Evolutionary conservation across 1,140 invertebrate genomes (phyloP).

Genomic region (Amyelois transitella): DNA sequence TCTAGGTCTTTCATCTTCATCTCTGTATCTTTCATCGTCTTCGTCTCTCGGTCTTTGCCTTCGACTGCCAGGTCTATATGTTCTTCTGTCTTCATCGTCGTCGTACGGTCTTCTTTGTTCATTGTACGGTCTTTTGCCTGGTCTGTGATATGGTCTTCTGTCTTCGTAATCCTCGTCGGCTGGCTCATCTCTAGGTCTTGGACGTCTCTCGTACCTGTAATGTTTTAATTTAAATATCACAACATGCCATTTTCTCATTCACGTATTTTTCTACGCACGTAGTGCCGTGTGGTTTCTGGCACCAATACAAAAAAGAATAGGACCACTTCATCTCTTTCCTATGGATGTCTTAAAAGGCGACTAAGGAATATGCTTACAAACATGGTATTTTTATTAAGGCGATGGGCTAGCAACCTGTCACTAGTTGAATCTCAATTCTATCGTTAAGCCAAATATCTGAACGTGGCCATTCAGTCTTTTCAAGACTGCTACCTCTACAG

Average conservation of each 20-base stretch:
- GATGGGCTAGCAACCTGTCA: too few relatives aligned
- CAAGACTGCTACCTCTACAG: too few relatives aligned
- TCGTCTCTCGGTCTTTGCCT: conserved; percentile 42
- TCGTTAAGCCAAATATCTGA: too few relatives aligned
- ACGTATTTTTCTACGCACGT: too few relatives aligned
- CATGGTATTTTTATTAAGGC: too few relatives aligned
- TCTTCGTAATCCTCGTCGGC: conserved; percentile 72
- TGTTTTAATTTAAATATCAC: background rate
- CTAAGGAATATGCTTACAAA: too few relatives aligned
- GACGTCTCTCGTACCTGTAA: conserved; percentile 64
- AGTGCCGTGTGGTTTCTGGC: too few relatives aligned
- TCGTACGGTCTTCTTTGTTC: conserved; percentile 39
- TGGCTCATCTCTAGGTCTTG: conserved; percentile 52
- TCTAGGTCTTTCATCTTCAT: conserved; percentile 35
- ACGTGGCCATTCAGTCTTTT: too few relatives aligned
- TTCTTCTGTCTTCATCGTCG: conserved; percentile 39
- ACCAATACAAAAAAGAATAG: too few relatives aligned
- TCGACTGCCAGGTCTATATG: conserved; percentile 14
- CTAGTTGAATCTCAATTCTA: too few relatives aligned
- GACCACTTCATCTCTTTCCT: too few relatives aligned
- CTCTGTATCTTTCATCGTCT: conserved; percentile 39
- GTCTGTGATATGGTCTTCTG: conserved; percentile 43
- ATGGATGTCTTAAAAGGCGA: too few relatives aligned
- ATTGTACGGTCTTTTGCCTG: conserved; percentile 35
- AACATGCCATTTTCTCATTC: background rate